Conservation (phyloP, 2,888 invertebrate species). For the Herminia tarsipennalis region DNA sequence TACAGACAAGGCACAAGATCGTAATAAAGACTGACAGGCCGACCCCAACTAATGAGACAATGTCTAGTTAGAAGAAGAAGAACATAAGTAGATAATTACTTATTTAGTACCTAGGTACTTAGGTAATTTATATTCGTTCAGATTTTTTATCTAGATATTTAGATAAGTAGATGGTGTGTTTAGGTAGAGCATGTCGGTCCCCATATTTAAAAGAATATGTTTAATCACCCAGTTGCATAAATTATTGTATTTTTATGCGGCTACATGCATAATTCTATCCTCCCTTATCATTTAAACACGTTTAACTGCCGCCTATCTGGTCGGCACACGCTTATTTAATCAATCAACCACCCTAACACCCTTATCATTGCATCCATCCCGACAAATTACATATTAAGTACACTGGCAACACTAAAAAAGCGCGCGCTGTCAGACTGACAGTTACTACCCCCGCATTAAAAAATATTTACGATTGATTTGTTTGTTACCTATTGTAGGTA, state of each 20-base stretch:
- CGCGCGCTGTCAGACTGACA: constrained; percentile 72
- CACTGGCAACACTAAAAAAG: constrained; percentile 72
- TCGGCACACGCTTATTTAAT: constrained; percentile 80
- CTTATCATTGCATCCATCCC: constrained; percentile 75
- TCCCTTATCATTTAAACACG: constrained; percentile 66
- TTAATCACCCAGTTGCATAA: constrained; percentile 5
- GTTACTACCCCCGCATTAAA: constrained; percentile 57
- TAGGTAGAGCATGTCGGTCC: too few relatives aligned
- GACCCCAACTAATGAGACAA: too few relatives aligned
- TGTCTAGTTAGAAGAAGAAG: too few relatives aligned
- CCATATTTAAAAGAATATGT: neutral
- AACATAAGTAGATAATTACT: too few relatives aligned
- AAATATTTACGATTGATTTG: constrained; percentile 34
- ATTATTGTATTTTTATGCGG: constrained; percentile 18
- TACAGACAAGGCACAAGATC: too few relatives aligned
- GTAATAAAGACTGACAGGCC: too few relatives aligned
- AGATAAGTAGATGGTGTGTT: too few relatives aligned
- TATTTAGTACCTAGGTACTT: too few relatives aligned
- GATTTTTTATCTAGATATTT: too few relatives aligned
- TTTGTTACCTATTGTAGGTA: neutral
- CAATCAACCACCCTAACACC: constrained; percentile 77
- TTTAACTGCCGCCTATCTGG: constrained; percentile 74
- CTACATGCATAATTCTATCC: constrained; percentile 43
- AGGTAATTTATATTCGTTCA: too few relatives aligned
- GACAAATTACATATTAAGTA: constrained; percentile 83